Percentiles rank a stretch among this genome's conserved stretches.
Conservation (phyloP, 2,888 invertebrate genomes). For the Plebejus argus region DNA sequence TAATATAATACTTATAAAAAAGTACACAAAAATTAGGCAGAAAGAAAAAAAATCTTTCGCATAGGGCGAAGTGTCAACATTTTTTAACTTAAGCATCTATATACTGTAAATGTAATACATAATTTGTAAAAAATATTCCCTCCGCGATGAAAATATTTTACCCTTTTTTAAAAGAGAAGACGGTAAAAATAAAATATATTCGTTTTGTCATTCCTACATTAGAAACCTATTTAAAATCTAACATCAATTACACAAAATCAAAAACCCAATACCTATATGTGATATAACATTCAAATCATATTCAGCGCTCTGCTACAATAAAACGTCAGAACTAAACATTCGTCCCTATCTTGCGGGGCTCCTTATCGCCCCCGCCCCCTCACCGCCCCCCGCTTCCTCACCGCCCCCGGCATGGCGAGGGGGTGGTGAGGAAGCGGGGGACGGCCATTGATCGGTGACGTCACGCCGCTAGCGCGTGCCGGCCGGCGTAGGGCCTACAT, state of each 20-base stretch:
- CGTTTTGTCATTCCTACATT: too few relatives aligned
- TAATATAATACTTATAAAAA: too few relatives aligned
- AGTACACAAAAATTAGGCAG: not conserved
- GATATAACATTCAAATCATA: slow-evolving; percentile 10
- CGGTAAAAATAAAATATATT: too few relatives aligned
- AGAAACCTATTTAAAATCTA: not conserved
- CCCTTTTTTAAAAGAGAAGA: too few relatives aligned
- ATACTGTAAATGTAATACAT: too few relatives aligned
- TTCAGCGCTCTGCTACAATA: not conserved
- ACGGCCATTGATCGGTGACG: slow-evolving; percentile 29
- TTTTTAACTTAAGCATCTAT: too few relatives aligned
- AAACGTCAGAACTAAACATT: slow-evolving; percentile 25
- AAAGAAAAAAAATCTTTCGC: too few relatives aligned
- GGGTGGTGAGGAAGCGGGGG: not conserved
- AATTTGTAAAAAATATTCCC: too few relatives aligned
- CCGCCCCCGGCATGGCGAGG: not conserved
- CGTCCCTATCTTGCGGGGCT: slow-evolving; percentile 21
- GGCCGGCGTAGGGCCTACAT: not conserved
- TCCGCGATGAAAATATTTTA: too few relatives aligned
- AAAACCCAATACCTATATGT: not conserved
- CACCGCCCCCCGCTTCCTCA: not conserved
- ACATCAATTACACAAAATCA: not conserved
- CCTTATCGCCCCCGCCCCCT: slow-evolving; percentile 5
- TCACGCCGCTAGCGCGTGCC: slow-evolving; percentile 15
- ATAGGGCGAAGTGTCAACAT: too few relatives aligned